phyloP scores from a whole-genome alignment of 2,888 invertebrate genomes.

The Xylophagus ater region DNA sequence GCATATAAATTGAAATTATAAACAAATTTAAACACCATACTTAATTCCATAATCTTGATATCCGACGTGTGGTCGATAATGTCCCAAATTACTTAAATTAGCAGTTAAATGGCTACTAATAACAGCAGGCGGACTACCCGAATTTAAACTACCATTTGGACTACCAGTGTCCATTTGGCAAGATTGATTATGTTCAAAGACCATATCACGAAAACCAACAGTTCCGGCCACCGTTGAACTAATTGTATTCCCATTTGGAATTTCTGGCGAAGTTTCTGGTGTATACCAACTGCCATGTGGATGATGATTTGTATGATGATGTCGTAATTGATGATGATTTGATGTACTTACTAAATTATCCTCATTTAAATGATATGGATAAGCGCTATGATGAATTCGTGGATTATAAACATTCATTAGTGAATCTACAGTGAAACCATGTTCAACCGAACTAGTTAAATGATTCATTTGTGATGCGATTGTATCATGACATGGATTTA shows the following conservation, averaged over 20 bases:
- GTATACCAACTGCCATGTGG: conserved; percentile 40
- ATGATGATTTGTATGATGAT: conserved; percentile 13
- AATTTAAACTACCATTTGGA: conserved; percentile 38
- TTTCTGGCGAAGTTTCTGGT: conserved; percentile 36
- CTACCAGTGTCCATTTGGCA: conserved; percentile 38
- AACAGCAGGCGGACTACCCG: conserved; percentile 35
- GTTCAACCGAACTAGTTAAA: conserved; percentile 34
- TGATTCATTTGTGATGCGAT: conserved; percentile 38
- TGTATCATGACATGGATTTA: conserved; percentile 38
- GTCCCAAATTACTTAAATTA: conserved; percentile 36
- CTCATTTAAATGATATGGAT: conserved; percentile 37
- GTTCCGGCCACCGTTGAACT: conserved; percentile 20
- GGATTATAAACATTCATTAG: conserved; percentile 41
- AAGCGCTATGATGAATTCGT: conserved; percentile 37
- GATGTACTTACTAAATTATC: conserved; percentile 35
- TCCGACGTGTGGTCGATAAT: conserved; percentile 34
- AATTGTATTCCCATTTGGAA: conserved; percentile 19
- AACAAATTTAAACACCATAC: conserved; percentile 38
- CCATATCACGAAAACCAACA: conserved; percentile 36
- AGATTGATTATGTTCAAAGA: conserved; percentile 38
- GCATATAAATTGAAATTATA: too few species aligned
- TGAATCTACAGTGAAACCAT: conserved; percentile 39
- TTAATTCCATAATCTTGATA: conserved; percentile 41
- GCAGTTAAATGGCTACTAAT: conserved; percentile 33
- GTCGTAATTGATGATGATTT: conserved; percentile 16